Evolutionary conservation across 2,888 invertebrate species (phyloP).

Genomic region (Ephialtes manifestator): DNA sequence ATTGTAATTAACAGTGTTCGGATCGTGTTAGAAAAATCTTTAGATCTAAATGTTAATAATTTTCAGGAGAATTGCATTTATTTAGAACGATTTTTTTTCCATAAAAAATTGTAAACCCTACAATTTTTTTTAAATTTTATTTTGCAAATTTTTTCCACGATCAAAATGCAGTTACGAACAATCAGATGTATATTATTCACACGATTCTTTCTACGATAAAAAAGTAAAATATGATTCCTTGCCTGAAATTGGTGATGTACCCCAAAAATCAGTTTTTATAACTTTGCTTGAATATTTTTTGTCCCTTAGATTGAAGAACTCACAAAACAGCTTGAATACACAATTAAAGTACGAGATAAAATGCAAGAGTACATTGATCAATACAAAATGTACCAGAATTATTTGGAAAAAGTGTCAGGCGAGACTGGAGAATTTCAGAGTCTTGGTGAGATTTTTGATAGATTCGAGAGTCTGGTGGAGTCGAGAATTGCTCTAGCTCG

Average conservation of each 20-base stretch:
- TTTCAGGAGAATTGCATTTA: too few relatives aligned
- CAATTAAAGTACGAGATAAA: conserved; percentile 86
- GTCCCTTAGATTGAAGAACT: conserved; percentile 86
- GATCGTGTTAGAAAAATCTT: too few relatives aligned
- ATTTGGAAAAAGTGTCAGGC: conserved; percentile 88
- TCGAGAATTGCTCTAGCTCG: conserved; percentile 88
- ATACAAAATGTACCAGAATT: conserved; percentile 89
- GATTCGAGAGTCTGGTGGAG: conserved; percentile 89
- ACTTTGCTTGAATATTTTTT: background rate
- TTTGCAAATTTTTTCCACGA: too few relatives aligned
- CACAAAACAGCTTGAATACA: conserved; percentile 85
- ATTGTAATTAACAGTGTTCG: too few relatives aligned
- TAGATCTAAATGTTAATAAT: too few relatives aligned
- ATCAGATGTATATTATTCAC: too few relatives aligned
- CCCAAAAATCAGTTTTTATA: conserved; percentile 23
- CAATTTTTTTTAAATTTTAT: too few relatives aligned
- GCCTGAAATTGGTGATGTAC: background rate
- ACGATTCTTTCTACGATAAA: too few relatives aligned
- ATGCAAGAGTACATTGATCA: conserved; percentile 88
- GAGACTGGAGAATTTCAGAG: conserved; percentile 87
- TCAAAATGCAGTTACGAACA: too few relatives aligned
- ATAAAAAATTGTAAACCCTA: too few relatives aligned
- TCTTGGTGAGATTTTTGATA: conserved; percentile 88
- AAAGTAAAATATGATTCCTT: too few relatives aligned
- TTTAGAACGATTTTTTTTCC: too few relatives aligned